Conservation (phyloP, 1,140 invertebrate species). For the Aphidius ervi region DNA sequence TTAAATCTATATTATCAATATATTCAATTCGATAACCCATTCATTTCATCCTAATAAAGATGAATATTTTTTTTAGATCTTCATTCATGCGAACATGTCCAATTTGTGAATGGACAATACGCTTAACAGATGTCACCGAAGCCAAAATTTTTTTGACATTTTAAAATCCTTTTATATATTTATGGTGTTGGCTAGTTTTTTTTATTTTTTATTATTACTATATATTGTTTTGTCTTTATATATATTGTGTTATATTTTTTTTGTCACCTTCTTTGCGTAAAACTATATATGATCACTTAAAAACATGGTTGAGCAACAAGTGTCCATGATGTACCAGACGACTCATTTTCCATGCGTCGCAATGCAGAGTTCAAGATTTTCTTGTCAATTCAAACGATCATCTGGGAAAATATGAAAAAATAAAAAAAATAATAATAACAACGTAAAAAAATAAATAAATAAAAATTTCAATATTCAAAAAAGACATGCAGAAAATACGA, state of each 20-base stretch:
- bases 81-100: constrained; percentile 9
- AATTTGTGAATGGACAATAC: constrained; percentile 3
- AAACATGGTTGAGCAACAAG: constrained; percentile 26
- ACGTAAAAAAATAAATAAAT: too few species aligned
- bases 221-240: constrained; percentile 11
- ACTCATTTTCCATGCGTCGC: constrained; percentile 27
- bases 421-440: background rate
- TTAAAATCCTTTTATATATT: background rate
- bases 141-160: constrained; percentile 6
- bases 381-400: background rate
- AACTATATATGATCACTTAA: constrained; percentile 9
- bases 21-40: constrained; percentile 19
- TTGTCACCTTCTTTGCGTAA: constrained; percentile 10
- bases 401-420: background rate
- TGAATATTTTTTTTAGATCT: background rate
- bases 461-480: too few species aligned
- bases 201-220: background rate
- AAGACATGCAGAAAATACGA: too few species aligned
- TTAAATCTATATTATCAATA: constrained; percentile 1
- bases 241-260: too few species aligned
- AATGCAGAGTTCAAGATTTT: constrained; percentile 3
- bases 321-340: constrained; percentile 21
- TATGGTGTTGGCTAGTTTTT: too few species aligned
- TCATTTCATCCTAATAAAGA: constrained; percentile 16
- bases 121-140: constrained; percentile 15